A percentile compares a stretch with the other conserved stretches of the same genome.
Conservation (phyloP, 2,797 vertebrate genomes). For the Sebastes baramenuke region DNA sequence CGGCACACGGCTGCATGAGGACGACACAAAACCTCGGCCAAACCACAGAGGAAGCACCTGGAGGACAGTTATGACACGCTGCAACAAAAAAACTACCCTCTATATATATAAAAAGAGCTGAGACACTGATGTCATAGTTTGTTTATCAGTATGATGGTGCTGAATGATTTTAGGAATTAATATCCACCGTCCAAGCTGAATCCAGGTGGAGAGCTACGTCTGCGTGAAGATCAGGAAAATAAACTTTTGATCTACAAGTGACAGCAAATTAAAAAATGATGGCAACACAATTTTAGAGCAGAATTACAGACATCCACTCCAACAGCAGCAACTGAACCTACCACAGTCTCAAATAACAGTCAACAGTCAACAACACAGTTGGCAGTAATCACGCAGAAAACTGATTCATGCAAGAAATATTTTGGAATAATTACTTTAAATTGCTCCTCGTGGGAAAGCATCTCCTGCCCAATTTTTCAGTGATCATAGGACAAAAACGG, state of each 20-base stretch:
- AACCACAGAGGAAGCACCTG: slow-evolving; percentile 14
- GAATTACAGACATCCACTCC: too few relatives aligned
- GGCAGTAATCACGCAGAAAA: background rate
- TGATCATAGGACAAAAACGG: background rate
- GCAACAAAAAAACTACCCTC: background rate
- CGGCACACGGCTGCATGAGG: background rate
- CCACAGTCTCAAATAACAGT: background rate
- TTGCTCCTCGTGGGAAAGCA: background rate
- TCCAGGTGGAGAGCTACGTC: background rate
- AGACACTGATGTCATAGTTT: background rate
- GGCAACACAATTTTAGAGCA: too few relatives aligned
- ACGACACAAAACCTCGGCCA: background rate
- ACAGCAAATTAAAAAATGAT: background rate
- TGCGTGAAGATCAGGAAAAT: background rate
- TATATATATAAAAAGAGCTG: background rate
- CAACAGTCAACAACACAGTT: too few relatives aligned
- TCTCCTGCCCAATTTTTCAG: background rate
- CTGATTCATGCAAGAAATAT: background rate
- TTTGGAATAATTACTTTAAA: background rate
- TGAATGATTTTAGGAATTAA: background rate
- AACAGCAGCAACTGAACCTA: too few relatives aligned
- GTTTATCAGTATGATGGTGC: background rate
- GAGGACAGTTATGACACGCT: background rate
- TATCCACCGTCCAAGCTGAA: background rate
- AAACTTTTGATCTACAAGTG: background rate